Evolutionary conservation across 2,797 vertebrate species (phyloP), one percentile per base, ranked within the genome.

Genomic region (Molossus alvarezi): DNA sequence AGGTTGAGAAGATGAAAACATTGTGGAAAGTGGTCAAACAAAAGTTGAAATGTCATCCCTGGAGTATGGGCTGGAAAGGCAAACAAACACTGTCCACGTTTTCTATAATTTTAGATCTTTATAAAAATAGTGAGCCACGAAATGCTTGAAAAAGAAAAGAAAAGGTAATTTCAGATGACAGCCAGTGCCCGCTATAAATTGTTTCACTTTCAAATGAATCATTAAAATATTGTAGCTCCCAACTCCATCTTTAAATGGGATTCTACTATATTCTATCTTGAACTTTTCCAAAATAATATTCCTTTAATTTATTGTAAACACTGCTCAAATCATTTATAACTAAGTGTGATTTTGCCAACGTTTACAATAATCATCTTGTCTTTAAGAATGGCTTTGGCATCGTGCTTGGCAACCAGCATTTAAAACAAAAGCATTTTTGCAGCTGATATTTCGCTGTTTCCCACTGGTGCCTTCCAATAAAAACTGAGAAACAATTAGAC

Each of bases 351-450:
- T 94, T 93, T 62, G 17, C 33, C 62, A 67, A 67, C 67, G n/a
- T 80, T 94, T 75, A 84, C 2, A 91, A 9, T 55, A 75, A 80
- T 15, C 67, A 71, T n/a, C 67, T 93, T 77, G 45, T 65, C 75
- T 17, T 51, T 33, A 64, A 81, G 27, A 67, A 33, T 62, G 29
- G n/a, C 21, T 89, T 48, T 76, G 67, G 53, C 29, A 80, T 48
- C 21, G 2, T 55, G 27, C 67, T 69, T 79, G 37, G 67, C n/a
- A 93, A 88, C 67, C 37, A 80, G 27, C 12, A 57, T 85, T 62
- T 91, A 75, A 80, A 92, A 85, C 62, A 73, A 89, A 95, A 88
- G 48, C 9, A 91, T 90, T 88, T 87, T 83, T 62, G n/a, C 57
- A 83, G 33, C 13, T 75, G 60, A 23, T 69, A 94, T 86, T 88